phyloP scores from a whole-genome alignment of 2,888 invertebrate genomes.

The Perizoma affinitatum region DNA sequence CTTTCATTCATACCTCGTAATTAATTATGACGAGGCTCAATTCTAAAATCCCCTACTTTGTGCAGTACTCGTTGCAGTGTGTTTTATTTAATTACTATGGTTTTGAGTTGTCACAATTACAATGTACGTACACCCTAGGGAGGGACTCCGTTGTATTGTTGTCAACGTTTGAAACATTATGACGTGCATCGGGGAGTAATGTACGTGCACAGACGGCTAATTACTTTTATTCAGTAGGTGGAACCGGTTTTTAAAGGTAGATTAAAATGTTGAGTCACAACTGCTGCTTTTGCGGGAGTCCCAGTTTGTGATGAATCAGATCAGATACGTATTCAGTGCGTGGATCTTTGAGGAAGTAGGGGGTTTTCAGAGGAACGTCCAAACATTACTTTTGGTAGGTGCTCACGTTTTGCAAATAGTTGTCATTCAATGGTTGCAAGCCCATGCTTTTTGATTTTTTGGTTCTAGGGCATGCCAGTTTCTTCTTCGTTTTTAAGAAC shows the following conservation, averaged over 20 bases:
- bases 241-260: conserved; percentile 16
- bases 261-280: conserved; percentile 2
- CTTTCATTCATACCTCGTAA: conserved; percentile 19
- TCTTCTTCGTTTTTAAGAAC: too few relatives aligned
- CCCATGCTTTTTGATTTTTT: too few relatives aligned
- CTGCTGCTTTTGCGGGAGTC: not conserved
- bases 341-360: too few relatives aligned
- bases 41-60: conserved; percentile 23
- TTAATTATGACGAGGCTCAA: conserved; percentile 21
- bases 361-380: too few relatives aligned
- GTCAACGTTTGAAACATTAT: conserved; percentile 37
- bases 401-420: too few relatives aligned
- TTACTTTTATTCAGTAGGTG: conserved; percentile 29
- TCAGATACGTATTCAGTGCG: not conserved
- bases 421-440: too few relatives aligned
- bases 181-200: conserved; percentile 30
- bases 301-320: not conserved
- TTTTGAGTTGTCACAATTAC: conserved; percentile 38
- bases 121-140: conserved; percentile 34
- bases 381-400: too few relatives aligned
- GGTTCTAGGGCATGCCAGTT: too few relatives aligned
- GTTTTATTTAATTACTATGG: conserved; percentile 38
- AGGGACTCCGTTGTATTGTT: conserved; percentile 35
- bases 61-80: conserved; percentile 26
- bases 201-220: conserved; percentile 24